These are phyloP conservation scores for Eristalis arbustorum DNA, from an alignment of 2,888 invertebrate species.

Conservation along the genomic window DNA sequence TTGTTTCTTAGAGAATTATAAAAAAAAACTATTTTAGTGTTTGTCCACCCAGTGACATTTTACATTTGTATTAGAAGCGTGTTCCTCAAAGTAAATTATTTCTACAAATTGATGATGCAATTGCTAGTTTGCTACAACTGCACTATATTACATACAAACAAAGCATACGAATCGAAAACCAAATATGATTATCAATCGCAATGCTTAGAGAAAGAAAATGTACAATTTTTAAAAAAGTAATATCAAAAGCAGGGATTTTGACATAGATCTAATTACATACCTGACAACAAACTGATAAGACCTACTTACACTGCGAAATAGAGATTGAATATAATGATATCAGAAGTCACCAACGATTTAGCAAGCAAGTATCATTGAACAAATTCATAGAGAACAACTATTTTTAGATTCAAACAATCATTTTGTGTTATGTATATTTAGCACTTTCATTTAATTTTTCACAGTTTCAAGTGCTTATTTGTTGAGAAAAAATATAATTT, in stretches of 20 bases:
- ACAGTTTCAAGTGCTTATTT: slow-evolving; percentile 24
- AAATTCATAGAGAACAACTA: background rate
- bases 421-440: background rate
- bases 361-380: background rate
- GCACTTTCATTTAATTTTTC: background rate
- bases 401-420: background rate
- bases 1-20: slow-evolving; percentile 1
- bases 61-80: slow-evolving; percentile 66
- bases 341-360: background rate
- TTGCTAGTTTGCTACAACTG: background rate
- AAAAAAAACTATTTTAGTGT: slow-evolving; percentile 33
- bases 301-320: background rate
- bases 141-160: background rate
- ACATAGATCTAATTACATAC: slow-evolving; percentile 24
- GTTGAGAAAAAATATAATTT: slow-evolving; percentile 14
- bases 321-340: background rate
- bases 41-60: slow-evolving; percentile 44
- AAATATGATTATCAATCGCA: background rate
- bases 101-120: slow-evolving; percentile 18
- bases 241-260: slow-evolving; percentile 16
- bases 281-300: slow-evolving; percentile 33
- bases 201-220: background rate
- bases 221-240: background rate
- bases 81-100: slow-evolving; percentile 45
- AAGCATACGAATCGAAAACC: background rate